Evolutionary conservation across 2,797 vertebrate species (phyloP), one percentile per base, ranked within the genome.

Genomic region (Eulemur albifrons): DNA sequence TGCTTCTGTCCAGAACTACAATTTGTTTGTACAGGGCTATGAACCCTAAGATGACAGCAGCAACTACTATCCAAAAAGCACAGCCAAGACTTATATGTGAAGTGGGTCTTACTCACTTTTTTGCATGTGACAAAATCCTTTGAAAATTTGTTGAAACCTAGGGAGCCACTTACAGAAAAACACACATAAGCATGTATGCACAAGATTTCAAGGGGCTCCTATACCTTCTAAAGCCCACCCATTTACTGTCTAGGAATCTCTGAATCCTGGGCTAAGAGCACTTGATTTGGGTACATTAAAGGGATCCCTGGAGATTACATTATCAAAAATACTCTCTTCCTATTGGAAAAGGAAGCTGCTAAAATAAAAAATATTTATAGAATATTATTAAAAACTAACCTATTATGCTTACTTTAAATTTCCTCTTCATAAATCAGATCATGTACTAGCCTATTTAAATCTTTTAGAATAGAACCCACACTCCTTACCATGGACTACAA

Each of bases 141-240:
- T 63, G 69, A 88, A 91, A 95, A 63, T 90, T 18, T 54, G 13
- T 80, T 63, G 65, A 93, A 91, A 95, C 48, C 25, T 48, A 88
- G 77, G n/a, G 21, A 84, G 1, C 3, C 43, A 57, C n/a, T 93
- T 54, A 79, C 2, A 85, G 83, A 32, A 85, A 95, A 88, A 92
- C 40, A 59, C 65, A 82, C 40, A 63, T 35, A 88, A 65, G 38
- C 7, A 85, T 30, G 57, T 43, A 82, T 6, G 7, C 13, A 92
- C 40, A 91, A 79, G 57, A 70, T 70, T 80, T 93, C 15, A 75
- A 61, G 50, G 6, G 18, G 17, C 23, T 84, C 54, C 52, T 84
- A 38, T 27, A 43, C 35, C 35, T 5, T 84, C 50, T n/a, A 38
- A 93, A 69, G 83, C 40, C 73, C n/a, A 63, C 79, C 23, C 54